Evolutionary conservation across 2,888 invertebrate species (phyloP), one percentile per base, ranked within the genome.

Genomic region (Pantelozetes paolii): DNA sequence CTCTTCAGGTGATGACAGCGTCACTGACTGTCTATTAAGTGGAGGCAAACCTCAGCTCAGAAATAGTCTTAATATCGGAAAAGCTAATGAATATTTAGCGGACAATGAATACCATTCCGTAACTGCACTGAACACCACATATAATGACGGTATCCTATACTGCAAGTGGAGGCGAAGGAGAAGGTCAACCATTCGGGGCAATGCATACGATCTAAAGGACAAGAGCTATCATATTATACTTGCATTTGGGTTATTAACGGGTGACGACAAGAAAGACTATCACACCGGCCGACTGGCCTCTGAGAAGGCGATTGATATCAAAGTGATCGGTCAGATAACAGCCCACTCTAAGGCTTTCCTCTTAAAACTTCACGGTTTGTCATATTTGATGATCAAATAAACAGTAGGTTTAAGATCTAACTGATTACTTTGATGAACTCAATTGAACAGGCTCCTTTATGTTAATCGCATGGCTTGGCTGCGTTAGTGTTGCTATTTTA

Each of bases 401-500:
- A 5, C 6, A 11, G 9, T 26, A 40, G 15, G 28, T 69, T n/a
- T 48, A 30, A 71, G 32, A n/a, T 57, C 74, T 64, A 50, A 45
- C 15, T 45, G 2, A 45, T 45, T 2, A 15, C 45, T 45, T n/a
- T 45, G 45, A 9, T 45, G 2, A 13, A 11, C 18, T 15, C 45
- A 36, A 36, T 73, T 15, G 9, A 45, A 45, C 57, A 77, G 94
- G 92, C 0, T 87, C 88, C 76, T 89, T 93, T 81, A 94, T 94
- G 94, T 82, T 94, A 73, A 86, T 87, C 0, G 92, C 94, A 3
- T 94, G 94, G 94, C 86, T 94, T 72, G 91, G 92, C 1, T 88
- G 91, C 0, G 91, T 93, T 0, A 91, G 92, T 0, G 81, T 92
- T 59, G 94, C 93, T 28, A 93, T 94, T 76, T 83, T 94, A 26